Evolutionary conservation across 2,888 invertebrate species (phyloP), one percentile per base, ranked within the genome.

Genomic region (Eumerus sabulonum): DNA sequence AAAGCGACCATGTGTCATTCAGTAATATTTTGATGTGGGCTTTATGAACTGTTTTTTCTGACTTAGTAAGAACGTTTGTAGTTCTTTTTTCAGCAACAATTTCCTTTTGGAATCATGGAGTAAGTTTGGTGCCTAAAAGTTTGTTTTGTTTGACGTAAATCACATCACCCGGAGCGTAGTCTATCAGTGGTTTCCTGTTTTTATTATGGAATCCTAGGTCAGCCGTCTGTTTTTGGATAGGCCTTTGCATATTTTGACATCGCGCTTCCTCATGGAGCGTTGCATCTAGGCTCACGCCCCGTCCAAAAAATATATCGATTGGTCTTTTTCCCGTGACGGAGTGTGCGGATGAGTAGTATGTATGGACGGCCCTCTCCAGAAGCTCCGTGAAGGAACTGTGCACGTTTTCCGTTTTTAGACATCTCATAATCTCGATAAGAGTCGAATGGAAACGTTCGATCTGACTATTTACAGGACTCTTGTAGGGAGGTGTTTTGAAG

Each of bases 391-490:
- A 82, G 1, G 60, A 63, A 13, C 67, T 53, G n/a, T 44, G 16
- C 5, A 14, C 19, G 4, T 54, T 19, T 16, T 66, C 16, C 42
- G 13, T 45, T 45, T 36, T 82, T 71, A 81, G 47, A 40, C 79
- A 82, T 45, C 83, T 57, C 71, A 82, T 70, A 14, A 83, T 82
- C 51, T 82, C 77, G 0, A 67, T 27, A 2, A 82, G 57, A 1
- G 82, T 82, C 9, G 76, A 82, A 50, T 82, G 81, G 17, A 83
- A 76, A 9, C 81, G 59, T 53, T 82, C 82, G 1, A 81, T 62
- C 40, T 77, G 76, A 1, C 81, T 79, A 45, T 82, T 83, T 5
- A 57, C 18, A 12, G 36, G 53, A 38, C 66, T 66, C 9, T 12
- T 27, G 14, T 64, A 60, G 11, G 60, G 64, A 9, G 73, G 73